phyloP scores from a whole-genome alignment of 2,113 vertebrate genomes.

The Urocynchramus pylzowi region DNA sequence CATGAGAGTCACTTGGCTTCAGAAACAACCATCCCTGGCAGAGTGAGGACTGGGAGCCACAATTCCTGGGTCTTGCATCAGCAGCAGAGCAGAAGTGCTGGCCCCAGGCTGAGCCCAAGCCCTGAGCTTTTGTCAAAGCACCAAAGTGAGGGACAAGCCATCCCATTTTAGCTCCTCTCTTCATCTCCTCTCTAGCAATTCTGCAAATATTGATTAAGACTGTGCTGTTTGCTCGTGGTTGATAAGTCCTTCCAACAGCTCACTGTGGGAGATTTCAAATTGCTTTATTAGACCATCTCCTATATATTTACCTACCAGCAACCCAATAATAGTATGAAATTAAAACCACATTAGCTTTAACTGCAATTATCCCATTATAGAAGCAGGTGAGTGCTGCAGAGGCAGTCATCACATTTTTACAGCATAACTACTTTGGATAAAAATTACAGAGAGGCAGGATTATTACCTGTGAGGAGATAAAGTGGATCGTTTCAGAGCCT shows the following conservation, averaged over 20 bases:
- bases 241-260: not conserved
- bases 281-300: constrained; percentile 2
- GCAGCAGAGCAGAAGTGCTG: not conserved
- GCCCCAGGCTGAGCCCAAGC: not conserved
- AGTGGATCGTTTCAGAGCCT: not conserved
- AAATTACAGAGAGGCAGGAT: not conserved
- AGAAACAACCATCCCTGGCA: not conserved
- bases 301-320: constrained; percentile 1
- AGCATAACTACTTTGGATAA: not conserved
- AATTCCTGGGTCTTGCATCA: not conserved
- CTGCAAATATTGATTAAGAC: not conserved
- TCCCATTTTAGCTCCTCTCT: not conserved
- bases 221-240: not conserved
- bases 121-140: not conserved
- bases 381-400: not conserved
- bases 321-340: constrained; percentile 23
- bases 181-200: not conserved
- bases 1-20: not conserved
- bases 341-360: constrained; percentile 39
- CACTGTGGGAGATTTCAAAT: not conserved
- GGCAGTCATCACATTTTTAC: not conserved
- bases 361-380: constrained; percentile 20
- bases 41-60: not conserved
- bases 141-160: not conserved
- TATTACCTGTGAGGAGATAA: not conserved